phyloP scores from a whole-genome alignment of 2,888 invertebrate species.

The Steromphala cineraria region DNA sequence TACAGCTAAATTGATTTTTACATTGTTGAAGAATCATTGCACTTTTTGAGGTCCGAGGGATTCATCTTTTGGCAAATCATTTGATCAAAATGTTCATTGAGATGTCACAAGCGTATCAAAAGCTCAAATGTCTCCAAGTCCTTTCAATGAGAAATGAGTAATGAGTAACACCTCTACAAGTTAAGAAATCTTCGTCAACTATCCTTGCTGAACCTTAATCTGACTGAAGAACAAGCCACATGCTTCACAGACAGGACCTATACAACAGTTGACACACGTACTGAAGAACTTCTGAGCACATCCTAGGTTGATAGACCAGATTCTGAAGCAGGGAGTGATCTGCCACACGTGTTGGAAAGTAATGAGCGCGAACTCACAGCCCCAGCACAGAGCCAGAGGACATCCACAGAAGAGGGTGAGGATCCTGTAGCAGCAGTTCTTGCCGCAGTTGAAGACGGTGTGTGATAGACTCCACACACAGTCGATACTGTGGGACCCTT shows the following conservation, averaged over 20 bases:
- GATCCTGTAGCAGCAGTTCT: constrained; percentile 83
- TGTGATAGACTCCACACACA: constrained; percentile 84
- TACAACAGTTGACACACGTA: constrained; percentile 76
- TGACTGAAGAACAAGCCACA: constrained; percentile 58
- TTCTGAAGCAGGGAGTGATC: constrained; percentile 81
- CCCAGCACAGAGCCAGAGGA: constrained; percentile 81
- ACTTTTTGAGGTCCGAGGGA: too few relatives aligned
- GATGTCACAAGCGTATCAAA: too few relatives aligned
- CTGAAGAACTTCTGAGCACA: constrained; percentile 74
- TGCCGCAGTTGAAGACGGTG: constrained; percentile 80
- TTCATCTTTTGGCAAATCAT: too few relatives aligned
- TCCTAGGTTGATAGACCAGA: constrained; percentile 80
- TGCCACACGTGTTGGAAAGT: constrained; percentile 84
- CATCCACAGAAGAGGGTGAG: constrained; percentile 83
- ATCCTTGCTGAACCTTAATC: constrained; percentile 52
- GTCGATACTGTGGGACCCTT: constrained; percentile 77
- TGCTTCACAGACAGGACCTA: constrained; percentile 82
- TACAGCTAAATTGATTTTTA: too few relatives aligned
- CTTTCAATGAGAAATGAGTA: too few relatives aligned
- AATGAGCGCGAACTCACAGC: constrained; percentile 76
- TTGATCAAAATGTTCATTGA: too few relatives aligned
- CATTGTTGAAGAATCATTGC: too few relatives aligned
- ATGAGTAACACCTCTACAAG: too few relatives aligned
- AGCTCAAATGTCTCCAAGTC: too few relatives aligned
- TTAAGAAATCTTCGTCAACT: background rate